Base-by-base conservation (phyloP, 2,888 invertebrate species). In the Agapostemon virescens region DNA sequence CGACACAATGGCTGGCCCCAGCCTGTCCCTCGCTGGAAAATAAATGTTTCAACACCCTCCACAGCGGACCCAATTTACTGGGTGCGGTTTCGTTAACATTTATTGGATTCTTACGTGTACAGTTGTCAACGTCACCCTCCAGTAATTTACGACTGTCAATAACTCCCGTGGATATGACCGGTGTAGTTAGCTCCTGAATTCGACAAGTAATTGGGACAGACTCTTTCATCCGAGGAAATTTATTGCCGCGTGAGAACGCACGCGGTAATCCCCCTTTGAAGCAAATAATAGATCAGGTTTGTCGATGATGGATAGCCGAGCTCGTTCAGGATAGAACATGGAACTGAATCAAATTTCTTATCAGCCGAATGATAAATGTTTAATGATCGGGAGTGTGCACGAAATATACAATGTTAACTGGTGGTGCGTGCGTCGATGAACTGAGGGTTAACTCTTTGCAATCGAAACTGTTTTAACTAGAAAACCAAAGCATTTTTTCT, bases 11-110 rank as follows among this genome's bases (percentile, higher is more conserved):
- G 63, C 33, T 63, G 45, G 26, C 26, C 67, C 67, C 58, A 36
- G 74, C n/a, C 58, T 69, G 40, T 69, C 42, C 42, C 64, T 30
- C 49, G 66, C 36, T 52, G 49, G 36, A 38, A 77, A 70, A 84
- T 77, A 82, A 84, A 84, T 84, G 79, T 79, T 84, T 77, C 82
- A 70, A 30, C 77, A 38, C 55, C 69, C 45, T 71, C 38, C 55
- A n/a, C 55, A 55, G 33, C 69, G 55, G 55, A 72, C 26, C 55
- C 77, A 63, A 74, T 74, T 74, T 61, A 42, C 49, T 20, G n/a
- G 30, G 49, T 30, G 64, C 26, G 49, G 61, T 79, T 69, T 33
- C 61, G 64, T 77, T 74, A 79, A 77, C 64, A 75, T 79, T 84
- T 84, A 81, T 79, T 75, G 77, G 70, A 80, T 74, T 66, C 76